Evolutionary conservation across 2,797 vertebrate genomes (phyloP).

Genomic region (Tangara arthus): DNA sequence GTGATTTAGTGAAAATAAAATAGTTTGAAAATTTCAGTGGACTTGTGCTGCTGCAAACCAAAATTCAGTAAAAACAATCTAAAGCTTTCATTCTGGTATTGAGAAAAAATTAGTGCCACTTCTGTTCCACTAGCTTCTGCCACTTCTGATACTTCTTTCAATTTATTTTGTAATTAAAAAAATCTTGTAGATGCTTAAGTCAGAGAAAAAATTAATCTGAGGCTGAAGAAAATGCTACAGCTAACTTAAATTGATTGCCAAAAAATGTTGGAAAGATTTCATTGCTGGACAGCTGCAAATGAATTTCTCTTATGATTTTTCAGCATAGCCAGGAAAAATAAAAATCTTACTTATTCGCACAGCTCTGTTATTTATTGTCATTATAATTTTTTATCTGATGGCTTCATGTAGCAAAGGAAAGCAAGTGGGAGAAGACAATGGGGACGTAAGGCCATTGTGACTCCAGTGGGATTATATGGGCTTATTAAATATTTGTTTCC

Average conservation of each 20-base stretch:
- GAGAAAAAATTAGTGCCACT: not conserved
- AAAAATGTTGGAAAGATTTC: not conserved
- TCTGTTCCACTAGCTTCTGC: not conserved
- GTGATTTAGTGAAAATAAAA: not conserved
- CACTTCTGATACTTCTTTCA: not conserved
- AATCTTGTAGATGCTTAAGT: not conserved
- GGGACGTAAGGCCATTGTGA: not conserved
- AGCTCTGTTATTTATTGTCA: not conserved
- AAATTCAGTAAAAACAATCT: not conserved
- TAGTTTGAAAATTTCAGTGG: not conserved
- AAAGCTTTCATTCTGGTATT: not conserved
- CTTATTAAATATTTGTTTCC: conserved; percentile 42
- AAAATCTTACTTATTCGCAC: not conserved
- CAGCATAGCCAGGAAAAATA: not conserved
- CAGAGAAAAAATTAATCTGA: not conserved
- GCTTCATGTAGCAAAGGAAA: not conserved
- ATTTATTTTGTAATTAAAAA: conserved; percentile 16
- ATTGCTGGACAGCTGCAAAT: not conserved
- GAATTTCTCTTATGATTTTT: not conserved
- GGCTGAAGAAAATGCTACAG: not conserved
- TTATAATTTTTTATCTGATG: not conserved
- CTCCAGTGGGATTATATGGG: not conserved
- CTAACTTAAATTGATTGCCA: not conserved
- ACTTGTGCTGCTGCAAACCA: not conserved
- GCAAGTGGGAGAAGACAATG: not conserved